Evolutionary conservation across 23 tunicate species (phyloP), one percentile per base, ranked within the genome.

Genomic region (Ascidia mentula): DNA sequence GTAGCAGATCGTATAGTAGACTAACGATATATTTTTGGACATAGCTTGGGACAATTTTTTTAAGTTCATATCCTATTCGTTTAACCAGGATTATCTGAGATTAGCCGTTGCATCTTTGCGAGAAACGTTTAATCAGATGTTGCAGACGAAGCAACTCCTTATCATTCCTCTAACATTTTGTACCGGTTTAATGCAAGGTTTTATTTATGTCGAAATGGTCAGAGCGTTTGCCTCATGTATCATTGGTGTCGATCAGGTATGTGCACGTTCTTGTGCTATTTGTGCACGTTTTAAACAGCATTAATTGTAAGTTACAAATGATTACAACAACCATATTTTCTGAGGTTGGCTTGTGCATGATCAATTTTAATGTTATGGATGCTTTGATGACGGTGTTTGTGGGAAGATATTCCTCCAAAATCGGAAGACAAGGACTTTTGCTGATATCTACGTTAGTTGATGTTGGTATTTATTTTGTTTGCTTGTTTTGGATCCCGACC

Each of bases 321-420:
- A n/a, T n/a, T n/a, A n/a, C n/a, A n/a, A n/a, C n/a, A n/a, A n/a
- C n/a, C n/a, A n/a, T n/a, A n/a, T n/a, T n/a, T n/a, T n/a, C n/a
- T n/a, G n/a, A 74, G 78, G 78, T 74, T 35, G 78, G 78, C 20
- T 46, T 74, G 1, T 74, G 78, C 46, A 2, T 74, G 1, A 31
- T 39, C 17, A 31, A 36, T 32, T 37, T 30, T 6, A 35, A 18
- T 31, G 40, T 28, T 26, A 5, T 13, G 26, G 46, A 74, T 31
- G 78, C 78, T 26, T 26, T 74, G 9, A 3, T 74, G 12, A 36
- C 46, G 6, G 37, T 6, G 28, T 74, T 74, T 31, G 22, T 37
- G 17, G 45, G 78, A 26, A 34, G 32, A 74, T 32, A 36, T 26
- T 35, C 78, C 6, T 26, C 33, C 39, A 35, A 6, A 6, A 26